Evolutionary conservation across 2,888 invertebrate genomes (phyloP), one percentile per base, ranked within the genome.

Genomic region (Chrysomela aeneicollis): DNA sequence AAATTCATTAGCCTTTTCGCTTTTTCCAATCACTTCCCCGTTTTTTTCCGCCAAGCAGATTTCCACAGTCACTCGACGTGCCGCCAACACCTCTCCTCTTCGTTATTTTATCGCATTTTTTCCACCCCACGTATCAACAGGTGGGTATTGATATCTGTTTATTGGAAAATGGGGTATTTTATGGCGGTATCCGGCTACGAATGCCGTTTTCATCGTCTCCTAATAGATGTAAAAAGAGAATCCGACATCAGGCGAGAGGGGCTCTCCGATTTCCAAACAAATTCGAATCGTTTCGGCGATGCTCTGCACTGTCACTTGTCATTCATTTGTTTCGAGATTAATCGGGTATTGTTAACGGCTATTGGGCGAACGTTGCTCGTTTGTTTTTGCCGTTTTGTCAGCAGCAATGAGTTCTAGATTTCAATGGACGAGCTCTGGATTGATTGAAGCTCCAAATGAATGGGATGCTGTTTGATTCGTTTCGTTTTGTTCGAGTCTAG

Each of bases 81-180:
- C 52, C 57, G 53, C 47, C 61, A 47, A 49, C 67, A 46, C 46
- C 53, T 47, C 49, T 42, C 32, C 65, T 62, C 65, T 50, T 58
- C 61, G 54, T 58, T 62, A 57, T 62, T 66, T 68, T 61, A 60
- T 62, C 66, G 63, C 52, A 59, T 67, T 69, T 76, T 77, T 76
- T 74, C n/a, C 69, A 67, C 70, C 75, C 73, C 74, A 66, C 71
- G 73, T 73, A 77, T 81, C 82, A 83, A 83, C 82, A 83, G 82
- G 82, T 83, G 77, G 80, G 79, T 83, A 83, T 83, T 81, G 83
- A 82, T 83, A 83, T 82, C 82, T 81, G 82, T 82, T 82, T 82
- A 82, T 82, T 82, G 82, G 82, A 82, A 82, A 82, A 82, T 82
- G 79, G 81, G 82, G 82, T 81, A 80, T 81, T 81, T 81, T 79